phyloP scores from a whole-genome alignment of 2,888 invertebrate species.

The Habrosyne pyritoides region DNA sequence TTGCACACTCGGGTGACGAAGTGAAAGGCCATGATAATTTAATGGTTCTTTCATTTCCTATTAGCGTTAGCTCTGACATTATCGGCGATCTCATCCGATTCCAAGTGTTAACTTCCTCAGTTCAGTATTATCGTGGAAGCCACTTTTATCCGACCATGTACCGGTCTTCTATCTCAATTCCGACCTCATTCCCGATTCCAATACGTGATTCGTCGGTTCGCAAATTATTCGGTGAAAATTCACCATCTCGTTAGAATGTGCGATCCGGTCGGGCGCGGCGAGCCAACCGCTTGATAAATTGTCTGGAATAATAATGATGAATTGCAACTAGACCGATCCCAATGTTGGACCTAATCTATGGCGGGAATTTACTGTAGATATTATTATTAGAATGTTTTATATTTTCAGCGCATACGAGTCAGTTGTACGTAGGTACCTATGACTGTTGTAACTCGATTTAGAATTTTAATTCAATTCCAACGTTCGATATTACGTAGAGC shows the following conservation, averaged over 20 bases:
- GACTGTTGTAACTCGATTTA: background rate
- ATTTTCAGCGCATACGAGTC: background rate
- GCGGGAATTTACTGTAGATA: constrained; percentile 53
- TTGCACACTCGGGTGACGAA: constrained; percentile 52
- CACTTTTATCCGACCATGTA: constrained; percentile 64
- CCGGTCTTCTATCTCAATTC: constrained; percentile 82
- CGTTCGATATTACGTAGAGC: constrained; percentile 59
- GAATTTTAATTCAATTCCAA: constrained; percentile 57
- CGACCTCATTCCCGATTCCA: constrained; percentile 79
- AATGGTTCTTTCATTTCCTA: constrained; percentile 6
- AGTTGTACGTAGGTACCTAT: background rate
- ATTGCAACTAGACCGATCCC: constrained; percentile 78
- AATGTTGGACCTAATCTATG: constrained; percentile 74
- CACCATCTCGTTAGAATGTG: constrained; percentile 84
- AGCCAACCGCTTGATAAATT: constrained; percentile 84
- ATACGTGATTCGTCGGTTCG: constrained; percentile 84
- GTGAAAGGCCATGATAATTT: constrained; percentile 39
- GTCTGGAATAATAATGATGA: constrained; percentile 84
- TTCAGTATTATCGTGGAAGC: constrained; percentile 11
- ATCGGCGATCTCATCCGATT: constrained; percentile 19
- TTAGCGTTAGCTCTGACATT: background rate
- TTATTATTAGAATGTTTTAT: constrained; percentile 17
- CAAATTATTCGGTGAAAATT: constrained; percentile 84
- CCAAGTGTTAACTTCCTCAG: constrained; percentile 29
- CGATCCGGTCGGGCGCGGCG: constrained; percentile 76